These are phyloP conservation scores for Athalia cordata DNA, from an alignment of 2,888 invertebrate species.

Conservation along the genomic window DNA sequence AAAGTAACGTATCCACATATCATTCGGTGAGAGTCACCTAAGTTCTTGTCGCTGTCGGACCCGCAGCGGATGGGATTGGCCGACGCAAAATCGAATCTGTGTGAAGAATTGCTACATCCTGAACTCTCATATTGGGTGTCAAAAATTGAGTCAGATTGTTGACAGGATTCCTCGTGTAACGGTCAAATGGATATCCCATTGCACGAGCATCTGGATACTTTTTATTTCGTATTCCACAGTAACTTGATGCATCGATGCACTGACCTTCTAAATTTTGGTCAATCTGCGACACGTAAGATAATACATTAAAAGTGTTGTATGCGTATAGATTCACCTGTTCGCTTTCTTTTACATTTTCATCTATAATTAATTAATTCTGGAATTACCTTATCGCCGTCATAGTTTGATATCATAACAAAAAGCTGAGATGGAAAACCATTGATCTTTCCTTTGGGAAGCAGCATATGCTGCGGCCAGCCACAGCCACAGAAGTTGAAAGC, in stretches of 20 bases:
- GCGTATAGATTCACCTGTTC: not conserved
- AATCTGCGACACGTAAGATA: constrained; percentile 42
- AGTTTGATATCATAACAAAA: constrained; percentile 85
- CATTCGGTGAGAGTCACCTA: not conserved
- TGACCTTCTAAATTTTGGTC: constrained; percentile 48
- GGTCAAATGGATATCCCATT: constrained; percentile 87
- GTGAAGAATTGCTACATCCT: constrained; percentile 78
- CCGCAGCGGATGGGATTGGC: not conserved
- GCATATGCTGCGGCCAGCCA: constrained; percentile 87
- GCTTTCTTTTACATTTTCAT: not conserved
- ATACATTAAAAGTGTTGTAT: not conserved
- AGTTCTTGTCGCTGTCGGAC: not conserved
- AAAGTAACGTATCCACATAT: too few species aligned
- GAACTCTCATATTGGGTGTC: constrained; percentile 80
- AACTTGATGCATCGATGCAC: constrained; percentile 84
- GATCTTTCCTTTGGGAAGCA: constrained; percentile 80
- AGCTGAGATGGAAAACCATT: constrained; percentile 80
- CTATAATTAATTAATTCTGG: not conserved
- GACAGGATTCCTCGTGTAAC: constrained; percentile 76
- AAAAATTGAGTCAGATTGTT: constrained; percentile 79
- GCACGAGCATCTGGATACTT: constrained; percentile 84
- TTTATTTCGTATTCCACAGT: constrained; percentile 84
- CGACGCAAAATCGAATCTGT: constrained; percentile 72
- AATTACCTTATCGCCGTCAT: constrained; percentile 77
- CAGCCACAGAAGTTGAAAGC: constrained; percentile 79